Evolutionary conservation across 2,888 invertebrate species (phyloP).

Genomic region (Phoenoteleia sp.): DNA sequence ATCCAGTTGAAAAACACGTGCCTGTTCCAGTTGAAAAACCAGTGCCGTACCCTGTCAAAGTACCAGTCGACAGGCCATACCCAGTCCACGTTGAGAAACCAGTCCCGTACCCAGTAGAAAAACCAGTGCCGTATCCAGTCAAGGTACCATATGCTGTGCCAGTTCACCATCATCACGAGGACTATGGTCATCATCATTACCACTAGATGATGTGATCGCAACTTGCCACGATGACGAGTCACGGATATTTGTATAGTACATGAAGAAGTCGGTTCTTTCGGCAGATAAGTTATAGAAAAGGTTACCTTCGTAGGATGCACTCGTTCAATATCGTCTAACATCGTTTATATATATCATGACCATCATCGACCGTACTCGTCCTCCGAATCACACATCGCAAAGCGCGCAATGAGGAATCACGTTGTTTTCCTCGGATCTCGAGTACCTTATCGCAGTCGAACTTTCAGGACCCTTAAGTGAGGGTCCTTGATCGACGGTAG

Average conservation of each 20-base stretch:
- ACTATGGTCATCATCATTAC: constrained; percentile 50
- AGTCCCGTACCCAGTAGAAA: constrained; percentile 60
- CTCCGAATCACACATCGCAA: constrained; percentile 49
- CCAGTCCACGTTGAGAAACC: constrained; percentile 87
- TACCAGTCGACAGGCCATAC: constrained; percentile 90
- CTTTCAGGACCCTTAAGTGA: constrained; percentile 15
- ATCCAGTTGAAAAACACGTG: constrained; percentile 90
- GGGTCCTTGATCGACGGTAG: constrained; percentile 55
- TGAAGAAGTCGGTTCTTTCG: constrained; percentile 10
- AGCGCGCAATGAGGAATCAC: constrained; percentile 63
- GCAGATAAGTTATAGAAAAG: constrained; percentile 24
- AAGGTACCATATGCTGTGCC: constrained; percentile 89
- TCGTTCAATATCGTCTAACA: constrained; percentile 18
- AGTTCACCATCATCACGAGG: constrained; percentile 73
- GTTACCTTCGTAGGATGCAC: constrained; percentile 10
- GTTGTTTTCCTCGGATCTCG: constrained; percentile 68
- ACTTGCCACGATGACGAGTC: constrained; percentile 55
- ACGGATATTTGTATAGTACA: constrained; percentile 51
- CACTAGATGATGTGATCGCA: constrained; percentile 16
- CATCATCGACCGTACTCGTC: constrained; percentile 61
- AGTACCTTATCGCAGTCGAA: constrained; percentile 69
- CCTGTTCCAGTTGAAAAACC: constrained; percentile 91
- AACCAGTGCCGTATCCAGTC: constrained; percentile 89
- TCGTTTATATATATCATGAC: neutral
- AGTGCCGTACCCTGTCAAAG: constrained; percentile 89